Conservation (phyloP, 2,113 vertebrate species). For the rabbit (Oryctolagus cuniculus) region mOryCun1.1 NC_091442.1:26160501-26161000, state of each 20-base stretch:
- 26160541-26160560: no score
- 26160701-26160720: background rate
- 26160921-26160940: background rate
- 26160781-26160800: background rate
- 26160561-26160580: background rate
- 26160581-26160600: background rate
- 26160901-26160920: background rate
- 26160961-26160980: background rate
- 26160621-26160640: background rate
- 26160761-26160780: background rate
- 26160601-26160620: background rate
- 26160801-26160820: background rate
- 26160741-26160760: background rate
- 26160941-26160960: background rate
- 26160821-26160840: background rate
- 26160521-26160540: background rate
- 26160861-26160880: background rate
- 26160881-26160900: background rate
- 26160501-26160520: background rate
- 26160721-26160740: background rate
- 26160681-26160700: background rate
- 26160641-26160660: background rate
- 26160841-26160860: background rate
- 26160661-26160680: background rate
- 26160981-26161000: accelerated